Conservation (phyloP, 2,113 vertebrate genomes). For the Spilogale gracilis region DNA sequence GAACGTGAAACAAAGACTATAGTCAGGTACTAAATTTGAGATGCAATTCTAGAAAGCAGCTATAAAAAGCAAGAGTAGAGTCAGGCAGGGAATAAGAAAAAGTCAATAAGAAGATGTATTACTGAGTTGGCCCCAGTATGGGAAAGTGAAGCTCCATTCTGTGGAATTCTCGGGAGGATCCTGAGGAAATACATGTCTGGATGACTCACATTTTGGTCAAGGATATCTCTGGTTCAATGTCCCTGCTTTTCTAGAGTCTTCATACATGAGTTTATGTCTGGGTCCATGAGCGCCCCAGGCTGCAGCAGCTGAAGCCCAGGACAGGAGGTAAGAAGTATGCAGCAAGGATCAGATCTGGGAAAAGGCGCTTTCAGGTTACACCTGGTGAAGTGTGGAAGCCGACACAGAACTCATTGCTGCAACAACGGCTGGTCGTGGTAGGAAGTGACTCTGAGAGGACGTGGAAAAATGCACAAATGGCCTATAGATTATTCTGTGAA, state of each 20-base stretch:
- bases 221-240: background rate
- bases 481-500: background rate
- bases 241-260: background rate
- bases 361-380: background rate
- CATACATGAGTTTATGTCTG: background rate
- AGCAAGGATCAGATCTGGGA: background rate
- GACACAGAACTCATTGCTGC: background rate
- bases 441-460: background rate
- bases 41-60: background rate
- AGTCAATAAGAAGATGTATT: background rate
- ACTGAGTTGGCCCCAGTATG: background rate
- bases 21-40: background rate
- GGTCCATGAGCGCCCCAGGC: background rate
- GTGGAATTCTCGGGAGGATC: background rate
- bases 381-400: background rate
- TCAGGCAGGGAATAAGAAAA: background rate
- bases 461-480: background rate
- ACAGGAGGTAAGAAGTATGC: background rate
- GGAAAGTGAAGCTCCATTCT: background rate
- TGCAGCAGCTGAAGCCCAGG: background rate
- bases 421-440: too few species aligned
- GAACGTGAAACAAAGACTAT: background rate
- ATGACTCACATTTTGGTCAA: background rate
- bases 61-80: constrained; percentile 11
- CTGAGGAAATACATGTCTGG: background rate